These are phyloP conservation scores for Cydia fagiglandana DNA, from an alignment of 1,140 invertebrate genomes.

Conservation along the genomic window DNA sequence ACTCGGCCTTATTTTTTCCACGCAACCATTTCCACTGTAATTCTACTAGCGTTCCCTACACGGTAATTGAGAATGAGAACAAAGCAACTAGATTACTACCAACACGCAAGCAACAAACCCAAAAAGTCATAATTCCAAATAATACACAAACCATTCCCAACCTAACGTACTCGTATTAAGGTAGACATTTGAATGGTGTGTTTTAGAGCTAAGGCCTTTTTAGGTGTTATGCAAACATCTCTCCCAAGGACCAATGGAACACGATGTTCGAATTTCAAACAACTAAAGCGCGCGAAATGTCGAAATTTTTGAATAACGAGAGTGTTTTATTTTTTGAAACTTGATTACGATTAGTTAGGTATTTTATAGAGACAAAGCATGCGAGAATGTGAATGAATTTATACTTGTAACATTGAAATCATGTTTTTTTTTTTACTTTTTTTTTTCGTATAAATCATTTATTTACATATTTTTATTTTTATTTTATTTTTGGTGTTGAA, in stretches of 20 bases:
- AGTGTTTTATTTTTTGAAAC: slow-evolving; percentile 11
- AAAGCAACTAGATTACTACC: slow-evolving; percentile 30
- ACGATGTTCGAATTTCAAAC: slow-evolving; percentile 32
- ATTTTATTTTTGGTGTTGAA: too few relatives aligned
- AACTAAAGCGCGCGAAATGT: slow-evolving; percentile 31
- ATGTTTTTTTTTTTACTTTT: too few relatives aligned
- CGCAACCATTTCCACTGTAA: slow-evolving; percentile 2
- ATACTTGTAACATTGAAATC: background rate
- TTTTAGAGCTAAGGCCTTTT: background rate
- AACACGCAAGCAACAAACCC: background rate
- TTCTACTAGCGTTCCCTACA: slow-evolving; percentile 29
- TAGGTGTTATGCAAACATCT: slow-evolving; percentile 5
- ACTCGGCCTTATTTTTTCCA: background rate
- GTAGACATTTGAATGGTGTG: background rate
- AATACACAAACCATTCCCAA: background rate
- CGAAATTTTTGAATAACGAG: slow-evolving; percentile 26
- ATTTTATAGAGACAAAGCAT: background rate
- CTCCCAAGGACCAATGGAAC: slow-evolving; percentile 28
- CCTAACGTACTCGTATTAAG: background rate
- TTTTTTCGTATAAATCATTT: too few relatives aligned
- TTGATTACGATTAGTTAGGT: slow-evolving; percentile 17
- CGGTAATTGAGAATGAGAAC: slow-evolving; percentile 30
- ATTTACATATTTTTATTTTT: too few relatives aligned
- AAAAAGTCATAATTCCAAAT: background rate
- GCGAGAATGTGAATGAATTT: background rate